Conservation (phyloP, 2,888 invertebrate species). For the Cylloceria caligata region DNA sequence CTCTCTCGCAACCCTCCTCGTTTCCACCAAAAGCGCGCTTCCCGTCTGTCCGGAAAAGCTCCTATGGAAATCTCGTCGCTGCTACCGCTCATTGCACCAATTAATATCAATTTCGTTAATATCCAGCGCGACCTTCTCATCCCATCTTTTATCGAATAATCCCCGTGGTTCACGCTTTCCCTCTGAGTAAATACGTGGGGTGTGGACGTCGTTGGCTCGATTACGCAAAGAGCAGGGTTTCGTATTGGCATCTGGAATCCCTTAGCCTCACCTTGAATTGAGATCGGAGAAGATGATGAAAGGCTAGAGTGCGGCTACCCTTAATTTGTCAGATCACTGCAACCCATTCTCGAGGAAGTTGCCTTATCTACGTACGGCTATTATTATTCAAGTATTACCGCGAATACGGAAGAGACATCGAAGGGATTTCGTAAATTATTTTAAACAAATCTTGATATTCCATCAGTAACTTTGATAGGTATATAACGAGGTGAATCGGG, state of each 20-base stretch:
- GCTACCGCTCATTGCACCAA: slow-evolving; percentile 62
- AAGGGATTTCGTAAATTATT: background rate
- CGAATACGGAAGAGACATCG: background rate
- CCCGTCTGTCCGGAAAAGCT: slow-evolving; percentile 31
- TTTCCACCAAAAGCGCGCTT: slow-evolving; percentile 8
- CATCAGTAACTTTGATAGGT: background rate
- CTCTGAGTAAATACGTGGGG: slow-evolving; percentile 37
- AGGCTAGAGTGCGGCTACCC: slow-evolving; percentile 32
- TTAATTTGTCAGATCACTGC: slow-evolving; percentile 29
- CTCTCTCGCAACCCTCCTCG: slow-evolving; percentile 13
- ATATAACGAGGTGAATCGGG: background rate
- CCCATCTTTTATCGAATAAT: slow-evolving; percentile 29
- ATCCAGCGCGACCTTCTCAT: slow-evolving; percentile 20
- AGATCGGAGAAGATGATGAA: slow-evolving; percentile 31
- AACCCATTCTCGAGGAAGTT: background rate
- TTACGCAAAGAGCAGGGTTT: slow-evolving; percentile 37
- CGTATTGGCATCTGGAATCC: slow-evolving; percentile 20
- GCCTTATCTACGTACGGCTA: background rate
- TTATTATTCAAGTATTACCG: background rate
- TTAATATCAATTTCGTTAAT: slow-evolving; percentile 69
- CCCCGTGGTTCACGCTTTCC: background rate
- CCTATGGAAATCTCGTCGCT: slow-evolving; percentile 41
- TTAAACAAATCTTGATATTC: slow-evolving; percentile 1
- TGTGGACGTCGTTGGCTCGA: slow-evolving; percentile 6
- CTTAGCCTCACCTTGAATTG: background rate